Percentiles rank a stretch among this genome's conserved stretches.
Evolutionary conservation across 2,797 vertebrate species (phyloP).

Genomic region (Sylvia borin): DNA sequence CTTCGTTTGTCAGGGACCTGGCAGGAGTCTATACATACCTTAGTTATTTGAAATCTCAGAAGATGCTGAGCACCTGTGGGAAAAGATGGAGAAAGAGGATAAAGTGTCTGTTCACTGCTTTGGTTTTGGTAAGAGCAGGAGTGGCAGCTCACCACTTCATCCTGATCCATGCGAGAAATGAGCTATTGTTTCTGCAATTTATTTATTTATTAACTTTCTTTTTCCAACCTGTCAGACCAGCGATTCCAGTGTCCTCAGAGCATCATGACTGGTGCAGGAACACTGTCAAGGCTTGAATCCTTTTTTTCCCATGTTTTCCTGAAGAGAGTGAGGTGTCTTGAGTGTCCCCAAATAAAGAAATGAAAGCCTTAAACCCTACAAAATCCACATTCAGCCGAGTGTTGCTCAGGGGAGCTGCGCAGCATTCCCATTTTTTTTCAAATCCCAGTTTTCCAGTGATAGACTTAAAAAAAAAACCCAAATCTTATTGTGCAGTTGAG

Average conservation of each 20-base stretch:
- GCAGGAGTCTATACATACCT: not conserved
- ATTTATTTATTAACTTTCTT: not conserved
- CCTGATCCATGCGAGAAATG: not conserved
- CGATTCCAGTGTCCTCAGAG: fast-evolving
- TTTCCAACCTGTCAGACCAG: not conserved
- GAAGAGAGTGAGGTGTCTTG: not conserved
- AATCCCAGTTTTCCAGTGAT: not conserved
- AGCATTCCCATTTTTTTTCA: conserved; percentile 26
- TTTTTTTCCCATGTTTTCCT: not conserved
- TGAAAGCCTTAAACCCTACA: not conserved
- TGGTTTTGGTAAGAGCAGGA: too few species aligned
- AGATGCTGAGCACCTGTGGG: not conserved
- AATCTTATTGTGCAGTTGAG: conserved; percentile 31
- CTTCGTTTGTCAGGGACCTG: not conserved
- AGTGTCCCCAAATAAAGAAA: not conserved
- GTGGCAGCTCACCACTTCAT: not conserved
- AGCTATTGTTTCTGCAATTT: not conserved
- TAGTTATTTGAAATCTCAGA: not conserved
- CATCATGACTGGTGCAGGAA: not conserved
- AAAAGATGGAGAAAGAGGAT: fast-evolving
- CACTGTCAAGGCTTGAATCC: fast-evolving
- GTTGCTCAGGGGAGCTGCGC: not conserved
- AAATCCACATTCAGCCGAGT: not conserved
- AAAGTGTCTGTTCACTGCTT: not conserved
- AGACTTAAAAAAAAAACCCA: conserved; percentile 37